Base-by-base conservation (phyloP, 2,888 invertebrate genomes). In the Tetheella fluctuosa region DNA sequence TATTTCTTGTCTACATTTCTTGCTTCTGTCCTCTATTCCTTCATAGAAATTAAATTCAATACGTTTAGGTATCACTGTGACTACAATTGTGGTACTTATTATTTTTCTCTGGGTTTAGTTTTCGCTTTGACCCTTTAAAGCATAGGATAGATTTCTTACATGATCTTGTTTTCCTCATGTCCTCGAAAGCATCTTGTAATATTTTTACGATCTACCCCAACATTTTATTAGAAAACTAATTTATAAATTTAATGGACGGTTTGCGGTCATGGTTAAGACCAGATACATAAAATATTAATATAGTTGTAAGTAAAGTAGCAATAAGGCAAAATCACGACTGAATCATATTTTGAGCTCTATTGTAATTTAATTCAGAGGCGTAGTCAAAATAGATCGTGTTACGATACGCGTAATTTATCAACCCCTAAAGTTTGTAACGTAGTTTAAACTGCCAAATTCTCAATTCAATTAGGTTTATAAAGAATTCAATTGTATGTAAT, bases 1-100 rank as follows among this genome's bases (percentile, higher is more conserved):
- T 75, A 77, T 80, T 48, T 77, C 73, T 81, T 70, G 71, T 71
- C 80, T 81, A 62, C 67, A 70, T 67, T 83, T 83, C 76, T 82
- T 70, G 73, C 79, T 81, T 85, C 71, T 48, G 8, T 48, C 67
- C 72, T 80, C 79, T 79, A 67, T 79, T 70, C 69, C 71, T 80
- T 81, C 69, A 74, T 80, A 79, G 71, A 70, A 64, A 64, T 66
- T 64, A 56, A 69, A 63, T 60, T 72, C 59, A 62, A 69, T 64
- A 67, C 60, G 67, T 71, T 54, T 70, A 69, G 64, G 67, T 69
- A 59, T 60, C 37, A 59, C 57, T 62, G 59, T 55, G 55, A 55
- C 15, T 58, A 57, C 62, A 55, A n/a, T 30, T 54, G 54, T 54
- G 64, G 23, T 48, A 59, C 61, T 60, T 48, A 48, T 10, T 39